Base-by-base conservation (phyloP, 2,888 invertebrate genomes). In the Euzetes globulus region DNA sequence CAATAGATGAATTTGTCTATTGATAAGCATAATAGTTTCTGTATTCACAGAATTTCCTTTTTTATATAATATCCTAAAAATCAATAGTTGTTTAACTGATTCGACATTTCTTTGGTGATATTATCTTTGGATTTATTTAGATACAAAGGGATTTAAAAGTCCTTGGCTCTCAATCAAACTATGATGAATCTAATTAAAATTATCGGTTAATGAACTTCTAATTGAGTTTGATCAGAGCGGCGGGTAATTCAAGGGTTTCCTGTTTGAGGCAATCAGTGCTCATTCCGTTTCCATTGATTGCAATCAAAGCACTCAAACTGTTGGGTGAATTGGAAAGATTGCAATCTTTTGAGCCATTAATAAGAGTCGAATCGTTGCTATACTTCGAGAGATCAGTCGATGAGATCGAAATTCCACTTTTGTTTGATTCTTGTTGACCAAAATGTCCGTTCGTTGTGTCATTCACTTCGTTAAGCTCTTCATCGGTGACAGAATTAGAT, bases 301-400 rank as follows among this genome's bases (percentile, higher is more conserved):
- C 65, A 6, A 73, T 73, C n/a, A 73, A 70, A 27, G 73, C 73
- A 73, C 45, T 73, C 45, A 73, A 68, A 52, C 73, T 73, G 58
- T 58, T 58, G 19, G 58, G 58, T 6, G 58, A 58, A 25, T 4
- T 17, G 25, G 58, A 22, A 13, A 29, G 65, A 37, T 58, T 65
- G 52, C 70, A 19, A 29, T 73, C 45, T 73, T 68, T 73, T 22
- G 58, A 58, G 6, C 58, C 58, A 27, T 58, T 58, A 58, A 58
- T 58, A 9, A 22, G 58, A 58, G 25, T 58, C 22, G 58, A 58
- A 58, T 58, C 22, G 58, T 58, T 58, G 58, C 22, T 58, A 58
- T 58, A 22, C 22, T 58, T 58, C 7, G 58, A 58, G 22, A 58
- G 58, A 58, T 58, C 58, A 15, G 19, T 22, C 13, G 58, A 4